These are phyloP conservation scores for Excalfactoria chinensis DNA, from an alignment of 2,113 vertebrate species.

Conservation along the genomic window DNA sequence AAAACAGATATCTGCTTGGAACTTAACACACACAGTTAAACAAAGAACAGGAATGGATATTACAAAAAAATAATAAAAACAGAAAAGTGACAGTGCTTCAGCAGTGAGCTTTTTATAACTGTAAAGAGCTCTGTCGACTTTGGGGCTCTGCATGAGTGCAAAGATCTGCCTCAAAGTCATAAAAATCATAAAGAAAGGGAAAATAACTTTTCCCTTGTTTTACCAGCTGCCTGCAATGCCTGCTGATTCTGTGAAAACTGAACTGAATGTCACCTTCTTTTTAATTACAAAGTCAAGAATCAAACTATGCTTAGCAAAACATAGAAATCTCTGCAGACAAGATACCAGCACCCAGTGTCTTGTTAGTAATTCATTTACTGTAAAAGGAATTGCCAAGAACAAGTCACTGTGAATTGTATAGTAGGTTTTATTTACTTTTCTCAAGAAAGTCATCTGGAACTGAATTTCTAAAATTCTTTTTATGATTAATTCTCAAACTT, in stretches of 20 bases:
- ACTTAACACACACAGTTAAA: rapidly evolving
- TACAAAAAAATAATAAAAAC: neutral
- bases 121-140: neutral
- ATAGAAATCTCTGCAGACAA: constrained; percentile 40
- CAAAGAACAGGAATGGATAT: neutral
- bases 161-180: neutral
- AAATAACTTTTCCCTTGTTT: neutral
- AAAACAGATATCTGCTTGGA: neutral
- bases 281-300: constrained; percentile 57
- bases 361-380: constrained; percentile 44
- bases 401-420: constrained; percentile 36
- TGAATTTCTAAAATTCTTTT: neutral
- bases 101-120: neutral
- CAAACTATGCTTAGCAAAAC: constrained; percentile 18
- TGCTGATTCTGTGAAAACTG: constrained; percentile 7
- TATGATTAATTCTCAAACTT: neutral
- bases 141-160: neutral
- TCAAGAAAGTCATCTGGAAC: constrained; percentile 12
- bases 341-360: constrained; percentile 31
- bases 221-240: neutral
- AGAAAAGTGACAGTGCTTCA: neutral
- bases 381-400: constrained; percentile 34
- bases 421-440: constrained; percentile 44
- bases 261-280: constrained; percentile 26
- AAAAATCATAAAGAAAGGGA: neutral